Conservation (phyloP, 1,140 invertebrate species). For the Bemisia tabaci region DNA sequence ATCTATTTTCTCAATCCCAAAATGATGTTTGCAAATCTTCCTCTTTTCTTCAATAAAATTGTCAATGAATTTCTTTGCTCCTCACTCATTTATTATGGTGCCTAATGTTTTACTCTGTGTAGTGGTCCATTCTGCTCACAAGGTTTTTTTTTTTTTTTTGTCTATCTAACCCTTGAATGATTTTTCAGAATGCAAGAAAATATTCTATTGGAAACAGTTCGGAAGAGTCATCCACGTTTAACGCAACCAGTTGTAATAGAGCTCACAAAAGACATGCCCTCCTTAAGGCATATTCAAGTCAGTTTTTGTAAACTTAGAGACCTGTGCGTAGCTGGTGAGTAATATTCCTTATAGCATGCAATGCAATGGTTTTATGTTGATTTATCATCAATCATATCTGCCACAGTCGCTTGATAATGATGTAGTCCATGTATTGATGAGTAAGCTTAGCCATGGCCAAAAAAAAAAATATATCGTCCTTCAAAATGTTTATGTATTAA, state of each 20-base stretch:
- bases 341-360: conserved; percentile 18
- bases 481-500: too few relatives aligned
- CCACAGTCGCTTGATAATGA: too few relatives aligned
- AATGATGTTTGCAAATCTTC: too few relatives aligned
- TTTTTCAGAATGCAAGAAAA: conserved; percentile 44
- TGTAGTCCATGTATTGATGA: background rate
- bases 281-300: conserved; percentile 37
- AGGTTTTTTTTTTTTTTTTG: too few relatives aligned
- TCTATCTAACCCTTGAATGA: too few relatives aligned
- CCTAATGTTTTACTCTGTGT: too few relatives aligned
- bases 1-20: too few relatives aligned
- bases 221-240: conserved; percentile 52
- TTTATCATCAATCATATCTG: too few relatives aligned
- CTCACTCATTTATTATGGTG: too few relatives aligned
- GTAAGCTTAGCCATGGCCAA: background rate
- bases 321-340: conserved; percentile 47
- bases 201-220: conserved; percentile 54
- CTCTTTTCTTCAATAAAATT: too few relatives aligned
- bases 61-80: too few relatives aligned
- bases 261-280: conserved; percentile 44
- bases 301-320: conserved; percentile 44
- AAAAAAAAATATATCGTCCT: background rate
- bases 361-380: conserved; percentile 3
- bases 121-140: too few relatives aligned
- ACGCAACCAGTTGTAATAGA: conserved; percentile 48